Conservation (phyloP, 64 coral and sea anemone genomes). For the Actinia equina region DNA sequence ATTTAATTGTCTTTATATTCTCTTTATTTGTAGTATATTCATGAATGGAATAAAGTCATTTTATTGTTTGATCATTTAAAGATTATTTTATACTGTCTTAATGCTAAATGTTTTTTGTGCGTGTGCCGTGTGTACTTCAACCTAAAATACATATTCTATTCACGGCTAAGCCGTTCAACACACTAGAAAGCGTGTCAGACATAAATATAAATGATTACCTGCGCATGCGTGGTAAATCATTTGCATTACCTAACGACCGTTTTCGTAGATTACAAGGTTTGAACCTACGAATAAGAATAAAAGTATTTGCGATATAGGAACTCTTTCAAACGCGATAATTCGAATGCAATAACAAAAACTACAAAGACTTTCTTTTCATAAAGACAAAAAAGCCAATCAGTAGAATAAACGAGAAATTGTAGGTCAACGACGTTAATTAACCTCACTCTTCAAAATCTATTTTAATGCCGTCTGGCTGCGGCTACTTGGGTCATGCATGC, state of each 20-base stretch:
- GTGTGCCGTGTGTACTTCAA: background rate
- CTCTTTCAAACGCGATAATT: background rate
- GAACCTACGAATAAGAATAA: background rate
- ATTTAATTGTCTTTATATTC: too few relatives aligned
- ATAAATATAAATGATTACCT: background rate
- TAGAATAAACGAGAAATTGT: background rate
- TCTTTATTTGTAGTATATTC: too few relatives aligned
- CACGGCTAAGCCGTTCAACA: background rate
- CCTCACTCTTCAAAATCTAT: background rate
- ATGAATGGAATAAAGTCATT: too few relatives aligned
- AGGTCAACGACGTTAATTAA: background rate
- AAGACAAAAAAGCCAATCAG: background rate
- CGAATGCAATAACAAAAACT: background rate
- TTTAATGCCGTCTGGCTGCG: background rate
- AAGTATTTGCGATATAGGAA: background rate
- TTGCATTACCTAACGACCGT: background rate
- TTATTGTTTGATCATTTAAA: background rate
- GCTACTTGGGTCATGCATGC: too few relatives aligned
- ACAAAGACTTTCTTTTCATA: background rate
- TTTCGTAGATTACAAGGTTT: background rate
- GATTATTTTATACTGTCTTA: background rate
- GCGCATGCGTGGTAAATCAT: background rate
- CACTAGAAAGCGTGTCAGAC: background rate
- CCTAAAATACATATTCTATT: background rate
- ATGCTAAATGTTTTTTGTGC: background rate